These are phyloP conservation scores for Nebria brevicollis DNA, from an alignment of 2,888 invertebrate species.

Conservation along the genomic window DNA sequence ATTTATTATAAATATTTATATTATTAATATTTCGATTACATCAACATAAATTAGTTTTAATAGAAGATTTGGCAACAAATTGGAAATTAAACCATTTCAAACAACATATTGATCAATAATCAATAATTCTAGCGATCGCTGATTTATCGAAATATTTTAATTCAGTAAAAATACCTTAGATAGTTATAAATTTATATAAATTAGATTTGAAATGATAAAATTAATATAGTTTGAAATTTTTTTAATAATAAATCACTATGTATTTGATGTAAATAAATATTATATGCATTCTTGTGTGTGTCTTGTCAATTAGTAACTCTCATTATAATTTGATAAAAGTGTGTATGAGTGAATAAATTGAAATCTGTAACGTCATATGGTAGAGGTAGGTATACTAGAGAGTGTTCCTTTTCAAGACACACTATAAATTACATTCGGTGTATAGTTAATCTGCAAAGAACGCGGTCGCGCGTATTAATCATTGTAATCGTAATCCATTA, in stretches of 20 bases:
- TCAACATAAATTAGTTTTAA: too few species aligned
- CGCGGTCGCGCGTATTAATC: conserved; percentile 31
- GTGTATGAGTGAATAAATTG: neutral
- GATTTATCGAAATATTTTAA: too few species aligned
- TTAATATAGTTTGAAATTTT: neutral
- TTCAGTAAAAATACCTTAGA: too few species aligned
- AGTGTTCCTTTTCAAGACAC: neutral
- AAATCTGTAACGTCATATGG: neutral
- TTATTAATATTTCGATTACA: neutral
- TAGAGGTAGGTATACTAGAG: neutral
- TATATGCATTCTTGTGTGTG: neutral
- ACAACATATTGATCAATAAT: too few species aligned
- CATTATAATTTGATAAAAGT: neutral
- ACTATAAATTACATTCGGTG: neutral
- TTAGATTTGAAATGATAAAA: too few species aligned
- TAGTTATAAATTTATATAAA: too few species aligned
- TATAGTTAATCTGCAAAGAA: conserved; percentile 34
- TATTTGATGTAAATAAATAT: neutral
- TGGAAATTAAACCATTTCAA: too few species aligned
- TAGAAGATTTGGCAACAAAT: too few species aligned
- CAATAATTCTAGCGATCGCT: too few species aligned
- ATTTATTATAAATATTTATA: neutral
- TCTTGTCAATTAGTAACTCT: neutral
- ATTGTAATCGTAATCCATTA: conserved; percentile 42
- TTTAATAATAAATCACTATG: neutral